phyloP scores from a whole-genome alignment of 2,113 vertebrate genomes.

The Catharus fuscescens region DNA sequence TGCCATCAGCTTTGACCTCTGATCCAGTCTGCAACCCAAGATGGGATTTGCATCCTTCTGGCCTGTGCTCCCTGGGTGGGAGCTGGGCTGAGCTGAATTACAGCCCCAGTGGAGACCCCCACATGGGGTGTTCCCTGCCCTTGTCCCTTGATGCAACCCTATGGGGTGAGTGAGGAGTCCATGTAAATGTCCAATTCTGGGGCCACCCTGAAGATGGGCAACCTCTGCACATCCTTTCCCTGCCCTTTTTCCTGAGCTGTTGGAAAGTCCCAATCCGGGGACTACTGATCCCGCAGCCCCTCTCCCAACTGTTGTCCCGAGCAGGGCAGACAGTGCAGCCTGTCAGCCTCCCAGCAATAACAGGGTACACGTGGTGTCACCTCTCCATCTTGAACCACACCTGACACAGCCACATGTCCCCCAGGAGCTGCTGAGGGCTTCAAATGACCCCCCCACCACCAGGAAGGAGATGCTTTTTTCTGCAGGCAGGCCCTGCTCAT shows the following conservation, averaged over 20 bases:
- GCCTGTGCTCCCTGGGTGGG: accelerated
- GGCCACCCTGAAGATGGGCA: not conserved
- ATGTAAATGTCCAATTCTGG: accelerated
- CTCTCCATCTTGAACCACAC: accelerated
- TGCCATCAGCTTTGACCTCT: not conserved
- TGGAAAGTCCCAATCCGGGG: accelerated
- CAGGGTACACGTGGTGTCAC: not conserved
- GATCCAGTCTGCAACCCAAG: accelerated
- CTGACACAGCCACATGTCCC: accelerated
- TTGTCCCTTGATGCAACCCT: accelerated
- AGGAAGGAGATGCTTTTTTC: not conserved
- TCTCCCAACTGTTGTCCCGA: not conserved
- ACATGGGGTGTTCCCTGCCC: accelerated
- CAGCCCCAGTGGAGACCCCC: accelerated
- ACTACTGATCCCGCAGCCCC: not conserved
- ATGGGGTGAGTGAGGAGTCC: accelerated
- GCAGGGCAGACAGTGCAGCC: not conserved
- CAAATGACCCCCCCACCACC: not conserved
- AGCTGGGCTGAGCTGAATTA: not conserved
- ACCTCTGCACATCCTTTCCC: not conserved
- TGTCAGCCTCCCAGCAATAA: accelerated
- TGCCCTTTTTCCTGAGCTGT: not conserved
- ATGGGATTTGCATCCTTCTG: not conserved
- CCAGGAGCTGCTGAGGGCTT: accelerated
- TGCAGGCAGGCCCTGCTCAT: accelerated